Evolutionary conservation across 2,113 vertebrate genomes (phyloP).

Genomic region (Sinocyclocheilus anshuiensis): DNA sequence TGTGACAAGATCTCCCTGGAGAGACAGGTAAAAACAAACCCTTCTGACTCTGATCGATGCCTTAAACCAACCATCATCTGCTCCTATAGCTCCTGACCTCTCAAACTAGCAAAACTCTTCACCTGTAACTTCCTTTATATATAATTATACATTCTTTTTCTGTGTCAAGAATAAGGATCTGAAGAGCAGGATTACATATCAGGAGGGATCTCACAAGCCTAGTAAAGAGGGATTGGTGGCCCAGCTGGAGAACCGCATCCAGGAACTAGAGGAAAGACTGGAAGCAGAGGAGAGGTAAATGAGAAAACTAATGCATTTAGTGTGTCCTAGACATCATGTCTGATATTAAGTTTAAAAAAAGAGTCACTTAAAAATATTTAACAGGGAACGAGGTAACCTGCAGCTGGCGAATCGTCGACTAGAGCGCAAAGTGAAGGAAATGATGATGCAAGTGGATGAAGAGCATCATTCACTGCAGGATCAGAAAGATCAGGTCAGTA

Average conservation of each 20-base stretch:
- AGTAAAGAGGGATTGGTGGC: conserved; percentile 89
- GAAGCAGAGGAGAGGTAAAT: conserved; percentile 89
- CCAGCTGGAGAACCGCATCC: conserved; percentile 88
- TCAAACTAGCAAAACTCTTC: not conserved
- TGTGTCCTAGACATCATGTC: not conserved
- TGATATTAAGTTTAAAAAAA: not conserved
- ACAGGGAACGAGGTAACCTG: conserved; percentile 88
- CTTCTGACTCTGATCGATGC: conserved; percentile 15
- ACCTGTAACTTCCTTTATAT: not conserved
- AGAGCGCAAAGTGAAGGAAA: conserved; percentile 94
- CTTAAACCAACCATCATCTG: not conserved
- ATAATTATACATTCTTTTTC: not conserved
- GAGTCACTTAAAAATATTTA: not conserved
- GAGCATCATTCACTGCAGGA: conserved; percentile 90
- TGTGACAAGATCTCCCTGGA: conserved; percentile 97
- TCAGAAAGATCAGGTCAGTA: conserved; percentile 89
- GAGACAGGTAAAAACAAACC: conserved; percentile 84
- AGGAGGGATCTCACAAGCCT: conserved; percentile 89
- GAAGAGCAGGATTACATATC: conserved; percentile 86
- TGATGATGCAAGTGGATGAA: conserved; percentile 94
- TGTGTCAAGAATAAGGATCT: conserved; percentile 88
- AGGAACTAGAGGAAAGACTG: conserved; percentile 90
- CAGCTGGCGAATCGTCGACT: conserved; percentile 90
- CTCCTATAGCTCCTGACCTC: not conserved
- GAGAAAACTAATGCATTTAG: not conserved